Conservation (phyloP, 2,113 vertebrate genomes). For the Rafetus swinhoei region DNA sequence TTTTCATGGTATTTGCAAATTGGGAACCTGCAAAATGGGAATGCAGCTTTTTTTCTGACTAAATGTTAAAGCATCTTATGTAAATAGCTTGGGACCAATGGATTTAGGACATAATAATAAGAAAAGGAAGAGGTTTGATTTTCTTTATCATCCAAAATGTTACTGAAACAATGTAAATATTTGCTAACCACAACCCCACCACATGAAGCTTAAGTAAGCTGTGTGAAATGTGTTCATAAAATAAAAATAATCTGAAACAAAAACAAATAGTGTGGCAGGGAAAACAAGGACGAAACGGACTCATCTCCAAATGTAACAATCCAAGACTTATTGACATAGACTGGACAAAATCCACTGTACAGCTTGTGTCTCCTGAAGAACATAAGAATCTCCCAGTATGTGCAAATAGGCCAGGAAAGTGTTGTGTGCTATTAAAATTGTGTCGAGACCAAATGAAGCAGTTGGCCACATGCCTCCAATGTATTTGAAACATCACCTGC, state of each 20-base stretch:
- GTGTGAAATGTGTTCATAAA: conserved; percentile 67
- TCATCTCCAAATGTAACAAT: conserved; percentile 43
- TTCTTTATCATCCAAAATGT: not conserved
- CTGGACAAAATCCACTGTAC: not conserved
- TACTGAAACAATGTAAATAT: conserved; percentile 60
- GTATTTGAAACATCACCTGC: not conserved
- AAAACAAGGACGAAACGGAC: conserved; percentile 58
- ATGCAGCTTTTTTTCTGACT: not conserved
- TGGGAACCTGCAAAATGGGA: not conserved
- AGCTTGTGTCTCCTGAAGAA: not conserved
- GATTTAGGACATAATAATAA: not conserved
- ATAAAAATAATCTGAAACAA: conserved; percentile 45
- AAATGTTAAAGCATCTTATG: not conserved
- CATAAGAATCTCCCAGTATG: not conserved
- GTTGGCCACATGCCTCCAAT: not conserved
- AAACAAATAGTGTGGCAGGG: conserved; percentile 37
- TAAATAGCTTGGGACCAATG: not conserved
- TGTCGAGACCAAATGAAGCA: not conserved
- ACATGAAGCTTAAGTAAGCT: conserved; percentile 29
- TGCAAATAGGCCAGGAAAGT: not conserved
- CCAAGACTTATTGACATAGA: not conserved
- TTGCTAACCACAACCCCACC: conserved; percentile 36
- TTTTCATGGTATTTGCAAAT: not conserved
- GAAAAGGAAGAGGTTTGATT: not conserved
- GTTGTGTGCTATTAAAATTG: not conserved